Percentiles rank a stretch among this genome's conserved stretches.
Conservation (phyloP, 2,797 vertebrate genomes). For the Scomberomorus guttatus region DNA sequence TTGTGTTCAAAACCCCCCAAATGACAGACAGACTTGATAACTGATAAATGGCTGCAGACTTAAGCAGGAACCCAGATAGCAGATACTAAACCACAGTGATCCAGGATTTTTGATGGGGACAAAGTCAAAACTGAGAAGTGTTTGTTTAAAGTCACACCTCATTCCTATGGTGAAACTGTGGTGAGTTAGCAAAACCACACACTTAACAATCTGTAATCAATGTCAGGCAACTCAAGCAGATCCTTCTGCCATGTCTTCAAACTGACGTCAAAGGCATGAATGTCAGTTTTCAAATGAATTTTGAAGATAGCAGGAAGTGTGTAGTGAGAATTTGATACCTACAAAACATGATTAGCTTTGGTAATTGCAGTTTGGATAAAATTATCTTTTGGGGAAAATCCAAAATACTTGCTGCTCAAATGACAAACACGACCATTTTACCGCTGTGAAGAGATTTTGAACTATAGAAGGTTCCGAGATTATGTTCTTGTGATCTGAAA, state of each 20-base stretch:
- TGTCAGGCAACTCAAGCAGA: neutral
- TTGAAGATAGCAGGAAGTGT: neutral
- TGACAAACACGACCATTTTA: neutral
- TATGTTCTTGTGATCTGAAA: neutral
- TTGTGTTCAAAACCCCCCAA: neutral
- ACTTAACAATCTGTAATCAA: conserved; percentile 7
- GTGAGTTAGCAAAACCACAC: neutral
- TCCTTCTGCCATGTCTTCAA: neutral
- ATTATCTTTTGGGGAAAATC: neutral
- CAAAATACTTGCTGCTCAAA: neutral
- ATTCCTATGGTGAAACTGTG: neutral
- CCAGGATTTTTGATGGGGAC: neutral
- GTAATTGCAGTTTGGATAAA: neutral
- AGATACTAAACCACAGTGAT: neutral
- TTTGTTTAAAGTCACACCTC: neutral
- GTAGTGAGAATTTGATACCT: neutral
- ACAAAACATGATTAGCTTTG: neutral
- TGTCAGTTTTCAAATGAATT: neutral
- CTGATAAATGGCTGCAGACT: neutral
- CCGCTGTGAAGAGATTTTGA: too few relatives aligned
- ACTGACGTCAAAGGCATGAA: neutral
- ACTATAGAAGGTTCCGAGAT: neutral
- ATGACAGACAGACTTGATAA: neutral
- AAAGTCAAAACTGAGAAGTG: neutral
- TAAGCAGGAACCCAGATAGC: neutral